Base-by-base conservation (phyloP, 2,113 vertebrate species). In the Sphaerodactylus townsendi region DNA sequence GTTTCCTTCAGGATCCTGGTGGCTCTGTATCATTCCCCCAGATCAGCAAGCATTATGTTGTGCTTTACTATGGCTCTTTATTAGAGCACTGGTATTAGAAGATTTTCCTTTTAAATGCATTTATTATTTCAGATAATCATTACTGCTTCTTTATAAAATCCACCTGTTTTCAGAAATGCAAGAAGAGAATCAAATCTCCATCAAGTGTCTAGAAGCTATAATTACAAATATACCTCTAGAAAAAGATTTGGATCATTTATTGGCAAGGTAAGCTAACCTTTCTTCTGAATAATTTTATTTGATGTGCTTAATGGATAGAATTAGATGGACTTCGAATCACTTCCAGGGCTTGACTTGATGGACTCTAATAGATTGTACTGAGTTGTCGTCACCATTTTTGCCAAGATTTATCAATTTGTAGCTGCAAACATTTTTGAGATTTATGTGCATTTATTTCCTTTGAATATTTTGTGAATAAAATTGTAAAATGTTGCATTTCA, bases 191-290 rank as follows among this genome's bases (percentile, higher is more conserved):
- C 81, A 93, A n/a, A 84, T 91, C 75, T 95, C 88, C 50, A 68
- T 89, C 75, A 87, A 28, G 35, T 92, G 96, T 76, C 93, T 99
- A 82, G 95, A 97, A 93, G 94, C 93, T 21, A 84, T 98, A 91
- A 93, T 99, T 85, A 93, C 92, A 78, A 93, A 72, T 2, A 93
- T 99, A 88, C 92, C 95, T 1, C 92, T 99, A 88, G 96, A 93
- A 90, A 94, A 86, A 19, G 93, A 95, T 87, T 92, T 99, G 91
- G 97, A 97, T 90, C 92, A 81, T 35, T 92, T 96, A 0, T 81
- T 97, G 35, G 97, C 97, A 53, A 95, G 95, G 98, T 99, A 95
- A 96, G 94, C 81, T 89, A 50, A 41, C 62, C 84, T 88, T 84
- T 77, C 46, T 77, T 15, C 9, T 53, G n/a, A 48, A 23, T 15